These are phyloP conservation scores for Heliconius ismenius DNA, from an alignment of 2,888 invertebrate genomes.

Conservation along the genomic window DNA sequence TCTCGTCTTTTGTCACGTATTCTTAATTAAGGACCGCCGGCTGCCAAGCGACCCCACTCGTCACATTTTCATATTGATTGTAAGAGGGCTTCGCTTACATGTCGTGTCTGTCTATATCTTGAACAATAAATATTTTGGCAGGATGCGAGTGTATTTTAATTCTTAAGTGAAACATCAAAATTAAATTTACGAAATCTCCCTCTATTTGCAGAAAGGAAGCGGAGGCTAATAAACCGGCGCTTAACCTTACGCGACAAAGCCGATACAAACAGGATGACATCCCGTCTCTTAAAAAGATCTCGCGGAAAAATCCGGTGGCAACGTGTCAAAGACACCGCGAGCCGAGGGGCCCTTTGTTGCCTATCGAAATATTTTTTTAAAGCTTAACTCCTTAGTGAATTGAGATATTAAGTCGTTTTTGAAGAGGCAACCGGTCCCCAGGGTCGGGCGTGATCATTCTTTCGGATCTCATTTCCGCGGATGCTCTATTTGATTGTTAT, in stretches of 20 bases:
- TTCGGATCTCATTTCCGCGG: constrained; percentile 80
- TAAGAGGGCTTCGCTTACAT: constrained; percentile 60
- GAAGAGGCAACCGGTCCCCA: constrained; percentile 84
- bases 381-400: constrained; percentile 83
- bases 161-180: constrained; percentile 54
- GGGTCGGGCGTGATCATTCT: constrained; percentile 80
- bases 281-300: constrained; percentile 74
- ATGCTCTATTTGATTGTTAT: constrained; percentile 82
- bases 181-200: constrained; percentile 64
- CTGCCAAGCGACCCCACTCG: constrained; percentile 72
- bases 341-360: constrained; percentile 77
- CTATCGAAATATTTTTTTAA: constrained; percentile 79
- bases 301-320: constrained; percentile 77
- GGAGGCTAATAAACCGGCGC: constrained; percentile 79
- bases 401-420: constrained; percentile 83
- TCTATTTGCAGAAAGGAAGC: constrained; percentile 77
- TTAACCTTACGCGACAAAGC: constrained; percentile 80
- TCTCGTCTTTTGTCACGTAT: constrained; percentile 83
- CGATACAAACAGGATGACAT: constrained; percentile 81
- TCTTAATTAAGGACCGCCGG: constrained; percentile 80
- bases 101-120: constrained; percentile 53
- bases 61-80: constrained; percentile 77
- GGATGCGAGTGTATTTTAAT: constrained; percentile 35
- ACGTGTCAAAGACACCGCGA: constrained; percentile 82
- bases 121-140: constrained; percentile 56